These are phyloP conservation scores for Nezara viridula DNA, from an alignment of 2,888 invertebrate species.

Conservation along the genomic window DNA sequence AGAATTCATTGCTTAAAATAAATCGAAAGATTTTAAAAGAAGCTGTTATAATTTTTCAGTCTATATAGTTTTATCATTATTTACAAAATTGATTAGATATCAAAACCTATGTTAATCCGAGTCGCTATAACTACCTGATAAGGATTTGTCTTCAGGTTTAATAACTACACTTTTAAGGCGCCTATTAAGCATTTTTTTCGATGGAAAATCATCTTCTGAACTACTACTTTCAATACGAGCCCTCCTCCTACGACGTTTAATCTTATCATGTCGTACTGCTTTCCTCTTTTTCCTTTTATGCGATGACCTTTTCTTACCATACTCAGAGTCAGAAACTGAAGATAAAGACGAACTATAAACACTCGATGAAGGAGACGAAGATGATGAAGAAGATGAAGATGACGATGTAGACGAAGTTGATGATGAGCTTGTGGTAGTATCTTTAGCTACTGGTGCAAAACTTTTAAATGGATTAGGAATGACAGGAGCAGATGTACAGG, in stretches of 20 bases:
- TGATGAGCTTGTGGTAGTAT: conserved; percentile 15
- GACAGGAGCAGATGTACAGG: background rate
- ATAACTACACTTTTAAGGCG: conserved; percentile 33
- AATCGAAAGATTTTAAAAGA: conserved; percentile 27
- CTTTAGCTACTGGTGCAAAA: background rate
- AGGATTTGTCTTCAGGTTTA: conserved; percentile 9
- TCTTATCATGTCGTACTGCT: background rate
- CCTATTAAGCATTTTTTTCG: conserved; percentile 19
- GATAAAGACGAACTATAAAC: conserved; percentile 31
- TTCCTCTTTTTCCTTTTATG: conserved; percentile 35
- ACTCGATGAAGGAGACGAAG: background rate
- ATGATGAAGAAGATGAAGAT: background rate
- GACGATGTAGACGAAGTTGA: conserved; percentile 25
- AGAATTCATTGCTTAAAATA: background rate
- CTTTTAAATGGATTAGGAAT: background rate
- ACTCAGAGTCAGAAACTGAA: background rate
- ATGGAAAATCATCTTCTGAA: background rate
- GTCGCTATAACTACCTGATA: conserved; percentile 21
- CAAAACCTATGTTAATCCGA: conserved; percentile 19
- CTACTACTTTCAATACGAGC: background rate
- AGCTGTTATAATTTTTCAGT: conserved; percentile 9
- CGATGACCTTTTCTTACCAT: conserved; percentile 5
- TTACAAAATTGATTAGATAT: conserved; percentile 4
- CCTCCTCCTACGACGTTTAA: conserved; percentile 18
- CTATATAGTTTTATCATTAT: conserved; percentile 28